These are phyloP conservation scores for Hydractinia symbiolongicarpus DNA, from an alignment of 30 jellyfish, hydroid and myxozoan genomes.

Conservation along the genomic window DNA sequence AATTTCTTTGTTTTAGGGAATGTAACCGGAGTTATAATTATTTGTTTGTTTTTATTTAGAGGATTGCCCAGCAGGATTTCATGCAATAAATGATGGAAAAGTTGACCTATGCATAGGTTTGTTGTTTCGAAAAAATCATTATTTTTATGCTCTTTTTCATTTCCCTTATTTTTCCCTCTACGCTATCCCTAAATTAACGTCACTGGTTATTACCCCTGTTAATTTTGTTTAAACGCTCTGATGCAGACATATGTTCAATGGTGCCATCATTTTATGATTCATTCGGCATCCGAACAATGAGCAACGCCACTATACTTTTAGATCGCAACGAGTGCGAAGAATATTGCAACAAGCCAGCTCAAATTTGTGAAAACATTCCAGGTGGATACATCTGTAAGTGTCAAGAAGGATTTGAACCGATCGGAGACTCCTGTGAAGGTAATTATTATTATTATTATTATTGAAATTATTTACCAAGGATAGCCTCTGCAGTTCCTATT, in stretches of 20 bases:
- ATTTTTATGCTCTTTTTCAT: too few species aligned
- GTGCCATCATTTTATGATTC: neutral
- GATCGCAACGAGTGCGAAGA: conserved; percentile 11
- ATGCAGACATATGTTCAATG: too few species aligned
- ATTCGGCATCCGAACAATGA: neutral
- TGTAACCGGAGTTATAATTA: neutral
- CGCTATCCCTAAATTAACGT: too few species aligned
- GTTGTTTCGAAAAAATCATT: neutral
- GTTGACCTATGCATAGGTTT: neutral
- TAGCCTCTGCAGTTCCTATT: too few species aligned
- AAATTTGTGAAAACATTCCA: neutral
- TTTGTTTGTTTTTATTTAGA: neutral
- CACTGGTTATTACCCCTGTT: too few species aligned
- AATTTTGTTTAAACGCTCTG: too few species aligned
- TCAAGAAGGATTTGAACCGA: neutral
- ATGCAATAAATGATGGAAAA: neutral
- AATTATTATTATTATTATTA: neutral
- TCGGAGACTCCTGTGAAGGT: neutral
- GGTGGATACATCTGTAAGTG: neutral
- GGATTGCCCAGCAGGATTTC: conserved; percentile 11
- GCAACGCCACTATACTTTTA: neutral
- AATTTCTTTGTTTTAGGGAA: neutral
- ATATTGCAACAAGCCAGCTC: neutral
- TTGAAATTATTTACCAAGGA: too few species aligned
- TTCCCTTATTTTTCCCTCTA: too few species aligned